These are phyloP conservation scores for Philopedon plagiatum DNA, from an alignment of 2,888 invertebrate species.

Conservation along the genomic window DNA sequence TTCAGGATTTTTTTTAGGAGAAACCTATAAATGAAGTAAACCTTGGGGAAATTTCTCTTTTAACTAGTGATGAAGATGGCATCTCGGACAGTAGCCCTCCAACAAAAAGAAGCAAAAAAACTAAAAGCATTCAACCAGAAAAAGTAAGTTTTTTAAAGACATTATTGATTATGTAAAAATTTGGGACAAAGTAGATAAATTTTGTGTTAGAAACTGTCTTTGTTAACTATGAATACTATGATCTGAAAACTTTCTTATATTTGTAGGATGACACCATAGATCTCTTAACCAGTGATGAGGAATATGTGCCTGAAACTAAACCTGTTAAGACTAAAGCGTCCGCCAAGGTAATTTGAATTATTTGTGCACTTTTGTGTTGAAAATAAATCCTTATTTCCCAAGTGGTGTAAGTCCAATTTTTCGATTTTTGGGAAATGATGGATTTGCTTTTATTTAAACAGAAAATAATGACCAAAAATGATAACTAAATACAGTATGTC, in stretches of 20 bases:
- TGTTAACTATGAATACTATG: no score
- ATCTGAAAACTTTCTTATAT: no score
- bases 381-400: no score
- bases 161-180: no score
- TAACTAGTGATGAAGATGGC: constrained; percentile 47
- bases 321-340: background rate
- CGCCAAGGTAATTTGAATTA: constrained; percentile 9
- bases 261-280: constrained; percentile 34
- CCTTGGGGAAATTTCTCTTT: constrained; percentile 43
- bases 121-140: background rate
- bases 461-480: no score
- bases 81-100: background rate
- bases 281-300: constrained; percentile 46
- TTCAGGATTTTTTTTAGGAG: constrained; percentile 8
- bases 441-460: no score
- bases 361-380: no score
- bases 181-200: no score
- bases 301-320: constrained; percentile 15
- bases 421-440: no score
- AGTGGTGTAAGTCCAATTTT: no score
- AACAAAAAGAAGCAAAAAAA: constrained; percentile 4
- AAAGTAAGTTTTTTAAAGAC: background rate
- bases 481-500: no score
- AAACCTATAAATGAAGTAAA: background rate
- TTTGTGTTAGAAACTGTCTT: no score